Evolutionary conservation across 1,140 invertebrate species (phyloP), one percentile per base, ranked within the genome.

Genomic region (Drosophila sproati): DNA sequence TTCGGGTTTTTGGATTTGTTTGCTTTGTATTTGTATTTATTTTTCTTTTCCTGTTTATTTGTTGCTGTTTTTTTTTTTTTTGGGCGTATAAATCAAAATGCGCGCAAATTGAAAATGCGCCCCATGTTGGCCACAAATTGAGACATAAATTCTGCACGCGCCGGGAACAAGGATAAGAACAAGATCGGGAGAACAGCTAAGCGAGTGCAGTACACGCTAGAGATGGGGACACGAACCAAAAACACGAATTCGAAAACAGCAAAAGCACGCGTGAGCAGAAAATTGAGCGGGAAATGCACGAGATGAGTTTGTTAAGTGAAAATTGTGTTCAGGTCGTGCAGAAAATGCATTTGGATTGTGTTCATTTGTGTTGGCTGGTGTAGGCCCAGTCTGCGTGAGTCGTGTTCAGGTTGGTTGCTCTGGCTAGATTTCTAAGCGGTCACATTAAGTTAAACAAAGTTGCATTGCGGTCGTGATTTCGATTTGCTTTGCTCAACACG

Each of bases 91-190:
- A 89, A 89, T 89, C 85, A 89, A 89, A 89, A 80, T 78, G 69
- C 68, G 70, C 75, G 81, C 80, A 89, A 89, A 89, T 89, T 89
- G 85, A 89, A 89, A 89, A 89, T 85, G 80, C 86, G 85, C 83
- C 83, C 83, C 85, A 87, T 87, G 83, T 87, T 87, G 83, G 85
- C 80, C 57, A 75, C 85, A 89, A 89, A 89, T 89, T 89, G 86
- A 89, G 85, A 89, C 85, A 89, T 89, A 89, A 89, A 89, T 89
- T 88, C 85, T 88, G 80, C 82, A 87, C 83, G 83, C 83, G 82
- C 82, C 82, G 70, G 77, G 52, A 71, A 77, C 66, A 70, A n/a
- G 57, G 35, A 45, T 7, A 47, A 47, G 59, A 63, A 29, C n/a
- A 34, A 32, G 47, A 60, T 39, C 57, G 54, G 2, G 12, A n/a